Evolutionary conservation across 2,888 invertebrate genomes (phyloP).

Genomic region (Athripsodes cinereus): DNA sequence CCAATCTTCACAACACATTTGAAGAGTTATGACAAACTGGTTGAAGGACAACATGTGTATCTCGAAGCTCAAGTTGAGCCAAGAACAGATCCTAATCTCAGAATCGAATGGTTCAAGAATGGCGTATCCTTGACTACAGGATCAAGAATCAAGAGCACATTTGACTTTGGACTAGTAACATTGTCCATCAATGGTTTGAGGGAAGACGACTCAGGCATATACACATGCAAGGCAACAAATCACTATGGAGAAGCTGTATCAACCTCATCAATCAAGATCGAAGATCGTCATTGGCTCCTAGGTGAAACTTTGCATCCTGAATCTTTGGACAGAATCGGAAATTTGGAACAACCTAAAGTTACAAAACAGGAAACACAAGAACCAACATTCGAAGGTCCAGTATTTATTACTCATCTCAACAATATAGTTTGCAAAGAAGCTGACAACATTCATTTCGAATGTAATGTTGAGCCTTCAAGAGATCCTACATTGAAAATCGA

Average conservation of each 20-base stretch:
- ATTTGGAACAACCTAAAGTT: constrained; percentile 74
- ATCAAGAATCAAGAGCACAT: constrained; percentile 85
- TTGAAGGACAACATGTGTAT: constrained; percentile 81
- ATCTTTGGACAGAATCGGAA: constrained; percentile 78
- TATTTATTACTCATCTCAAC: constrained; percentile 86
- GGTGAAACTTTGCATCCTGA: constrained; percentile 86
- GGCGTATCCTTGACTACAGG: constrained; percentile 81
- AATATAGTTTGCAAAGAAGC: constrained; percentile 85
- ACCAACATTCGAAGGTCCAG: constrained; percentile 75
- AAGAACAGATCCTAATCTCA: constrained; percentile 78
- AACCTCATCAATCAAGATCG: constrained; percentile 82
- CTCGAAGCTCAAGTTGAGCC: constrained; percentile 90
- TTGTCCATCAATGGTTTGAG: constrained; percentile 82
- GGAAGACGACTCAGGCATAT: constrained; percentile 89
- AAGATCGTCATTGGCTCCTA: constrained; percentile 81
- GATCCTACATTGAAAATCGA: constrained; percentile 88
- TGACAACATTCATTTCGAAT: constrained; percentile 85
- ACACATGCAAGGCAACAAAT: constrained; percentile 92
- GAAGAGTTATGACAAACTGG: constrained; percentile 73
- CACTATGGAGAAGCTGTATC: constrained; percentile 91
- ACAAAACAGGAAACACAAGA: constrained; percentile 65
- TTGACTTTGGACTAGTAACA: constrained; percentile 95
- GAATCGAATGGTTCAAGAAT: constrained; percentile 90
- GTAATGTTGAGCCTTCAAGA: constrained; percentile 85
- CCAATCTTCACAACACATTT: constrained; percentile 95